Percentiles rank a stretch among this genome's conserved stretches.
phyloP scores from a whole-genome alignment of 2,113 vertebrate genomes.

The Rafetus swinhoei region DNA sequence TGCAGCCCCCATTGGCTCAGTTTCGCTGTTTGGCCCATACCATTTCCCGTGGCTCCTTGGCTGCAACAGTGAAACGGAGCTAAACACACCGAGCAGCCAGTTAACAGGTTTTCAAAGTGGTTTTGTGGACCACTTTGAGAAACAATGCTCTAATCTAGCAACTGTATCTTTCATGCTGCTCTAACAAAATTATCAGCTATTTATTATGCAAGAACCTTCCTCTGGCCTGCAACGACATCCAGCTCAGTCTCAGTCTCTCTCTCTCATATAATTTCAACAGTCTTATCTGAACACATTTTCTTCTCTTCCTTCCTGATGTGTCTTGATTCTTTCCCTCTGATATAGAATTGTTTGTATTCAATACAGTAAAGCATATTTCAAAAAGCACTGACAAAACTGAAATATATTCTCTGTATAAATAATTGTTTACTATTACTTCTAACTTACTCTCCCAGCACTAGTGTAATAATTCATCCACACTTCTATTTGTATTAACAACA shows the following conservation, averaged over 20 bases:
- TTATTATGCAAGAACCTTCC: not conserved
- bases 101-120: no score
- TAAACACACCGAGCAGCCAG: no score
- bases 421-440: not conserved
- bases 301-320: not conserved
- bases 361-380: not conserved
- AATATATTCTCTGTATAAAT: not conserved
- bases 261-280: not conserved
- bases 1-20: no score
- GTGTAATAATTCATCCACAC: not conserved
- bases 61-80: no score
- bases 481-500: not conserved
- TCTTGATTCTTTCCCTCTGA: not conserved
- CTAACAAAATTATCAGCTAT: not conserved
- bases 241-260: not conserved
- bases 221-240: not conserved
- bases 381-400: not conserved
- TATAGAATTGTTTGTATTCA: not conserved
- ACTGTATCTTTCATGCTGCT: not conserved
- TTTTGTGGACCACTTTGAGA: no score
- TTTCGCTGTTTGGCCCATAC: no score
- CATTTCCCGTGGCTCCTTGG: no score
- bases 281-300: not conserved
- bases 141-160: not conserved
- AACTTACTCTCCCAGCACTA: no score